Percentiles rank a stretch among this genome's conserved stretches.
phyloP scores from a whole-genome alignment of 2,888 invertebrate genomes.

The Perdita meconis region DNA sequence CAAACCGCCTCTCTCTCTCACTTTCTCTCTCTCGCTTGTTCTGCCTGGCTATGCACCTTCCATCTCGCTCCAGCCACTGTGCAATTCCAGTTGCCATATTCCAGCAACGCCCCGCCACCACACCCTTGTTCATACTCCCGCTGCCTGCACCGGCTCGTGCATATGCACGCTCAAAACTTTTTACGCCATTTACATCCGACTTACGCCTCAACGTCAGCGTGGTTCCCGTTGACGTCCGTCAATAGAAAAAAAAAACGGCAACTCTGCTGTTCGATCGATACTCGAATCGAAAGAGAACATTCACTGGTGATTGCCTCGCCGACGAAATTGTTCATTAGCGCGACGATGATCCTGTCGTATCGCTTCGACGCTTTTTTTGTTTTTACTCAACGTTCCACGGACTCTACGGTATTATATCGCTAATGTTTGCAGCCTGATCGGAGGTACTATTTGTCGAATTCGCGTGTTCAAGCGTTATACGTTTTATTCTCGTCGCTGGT shows the following conservation, averaged over 20 bases:
- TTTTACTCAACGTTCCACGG: not conserved
- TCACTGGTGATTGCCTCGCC: conserved; percentile 2
- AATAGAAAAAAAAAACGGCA: not conserved
- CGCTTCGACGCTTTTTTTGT: conserved; percentile 8
- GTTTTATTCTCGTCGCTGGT: too few species aligned
- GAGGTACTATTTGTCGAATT: not conserved
- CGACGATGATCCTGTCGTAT: conserved; percentile 30
- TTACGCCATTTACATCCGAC: conserved; percentile 67
- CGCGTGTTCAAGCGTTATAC: not conserved
- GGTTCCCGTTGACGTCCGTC: conserved; percentile 23
- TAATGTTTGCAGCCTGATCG: conserved; percentile 12
- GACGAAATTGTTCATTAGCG: conserved; percentile 34
- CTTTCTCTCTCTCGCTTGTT: conserved; percentile 22
- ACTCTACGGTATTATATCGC: not conserved
- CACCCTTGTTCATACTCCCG: conserved; percentile 69
- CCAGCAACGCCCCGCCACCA: conserved; percentile 67
- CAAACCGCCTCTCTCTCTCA: conserved; percentile 34
- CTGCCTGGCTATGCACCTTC: conserved; percentile 8
- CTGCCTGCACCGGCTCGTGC: conserved; percentile 57
- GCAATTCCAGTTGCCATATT: conserved; percentile 77
- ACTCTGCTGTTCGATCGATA: conserved; percentile 22
- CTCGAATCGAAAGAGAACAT: conserved; percentile 12
- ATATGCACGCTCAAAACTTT: conserved; percentile 67
- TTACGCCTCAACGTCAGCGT: conserved; percentile 53
- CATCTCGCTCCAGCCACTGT: conserved; percentile 38